Evolutionary conservation across 2,113 vertebrate species (phyloP), one percentile per base, ranked within the genome.

Genomic region (Chiloscyllium plagiosum): DNA sequence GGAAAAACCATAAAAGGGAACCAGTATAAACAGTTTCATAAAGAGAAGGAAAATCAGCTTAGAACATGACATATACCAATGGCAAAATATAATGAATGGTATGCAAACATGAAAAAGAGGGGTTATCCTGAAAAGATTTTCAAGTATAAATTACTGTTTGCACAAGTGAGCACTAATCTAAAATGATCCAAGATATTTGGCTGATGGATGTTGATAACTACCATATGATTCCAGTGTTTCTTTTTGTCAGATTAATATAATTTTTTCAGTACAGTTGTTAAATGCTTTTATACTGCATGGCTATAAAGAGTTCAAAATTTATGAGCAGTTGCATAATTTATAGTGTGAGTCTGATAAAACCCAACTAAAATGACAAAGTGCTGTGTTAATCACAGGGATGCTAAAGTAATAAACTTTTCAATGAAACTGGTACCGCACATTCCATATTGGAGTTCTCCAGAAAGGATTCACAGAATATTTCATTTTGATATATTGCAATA

Each of bases 161-260:
- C 69, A 95, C 26, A 56, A 4, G 22, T 24, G 22, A 76, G 69
- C 37, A 72, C n/a, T 37, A 93, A 93, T 93, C 61, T 66, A 37
- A 93, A 70, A 42, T 95, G 68, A 95, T 70, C 15, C 22, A 70
- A 96, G 89, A 96, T 96, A 97, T 97, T 96, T 96, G 93, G 3
- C 96, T 97, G 96, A 97, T 97, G 97, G 97, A 96, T 85, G 83
- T 96, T 97, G 96, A 97, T 96, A 50, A 61, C 96, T 97, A 97
- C 97, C 97, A 97, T 96, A 97, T 96, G 96, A 96, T 95, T 2
- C 37, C n/a, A 24, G 70, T 96, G 96, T 96, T 2, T 96, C 96
- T 61, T 95, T 70, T 96, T 97, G 97, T 97, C 97, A 97, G 96
- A 97, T 97, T 96, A 97, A 96, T 68, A 26, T 96, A 96, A 97